These are phyloP conservation scores for Dendrolimus punctatus DNA, from an alignment of 1,140 invertebrate species.

Conservation along the genomic window DNA sequence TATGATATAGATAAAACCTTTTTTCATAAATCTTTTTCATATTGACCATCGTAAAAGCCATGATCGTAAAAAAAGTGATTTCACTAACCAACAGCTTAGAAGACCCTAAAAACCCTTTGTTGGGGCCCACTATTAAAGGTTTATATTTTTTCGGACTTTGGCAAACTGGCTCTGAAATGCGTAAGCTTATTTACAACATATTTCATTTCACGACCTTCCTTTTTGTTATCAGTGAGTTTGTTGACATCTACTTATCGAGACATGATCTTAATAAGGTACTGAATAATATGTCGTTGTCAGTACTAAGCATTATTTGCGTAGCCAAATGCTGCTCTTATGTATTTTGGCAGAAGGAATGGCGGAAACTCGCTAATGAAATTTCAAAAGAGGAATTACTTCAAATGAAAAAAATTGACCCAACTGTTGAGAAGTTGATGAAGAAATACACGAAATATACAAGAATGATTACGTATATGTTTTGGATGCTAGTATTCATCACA, in stretches of 20 bases:
- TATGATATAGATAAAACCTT: neutral
- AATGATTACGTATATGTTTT: conserved; percentile 34
- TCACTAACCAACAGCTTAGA: conserved; percentile 22
- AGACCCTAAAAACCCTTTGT: conserved; percentile 34
- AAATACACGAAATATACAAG: conserved; percentile 35
- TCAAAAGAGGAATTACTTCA: conserved; percentile 22
- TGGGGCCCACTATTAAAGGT: conserved; percentile 43
- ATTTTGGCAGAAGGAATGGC: conserved; percentile 9
- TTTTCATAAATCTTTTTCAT: conserved; percentile 4
- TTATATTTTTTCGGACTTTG: conserved; percentile 43
- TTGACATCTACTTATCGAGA: conserved; percentile 34
- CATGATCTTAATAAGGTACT: conserved; percentile 35
- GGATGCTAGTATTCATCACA: conserved; percentile 30
- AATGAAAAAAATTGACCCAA: conserved; percentile 15
- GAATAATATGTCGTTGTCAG: conserved; percentile 36
- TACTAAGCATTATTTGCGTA: conserved; percentile 25
- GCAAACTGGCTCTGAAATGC: conserved; percentile 23
- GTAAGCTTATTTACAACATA: conserved; percentile 18
- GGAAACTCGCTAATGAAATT: conserved; percentile 14
- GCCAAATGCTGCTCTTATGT: conserved; percentile 26
- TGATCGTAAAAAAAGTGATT: conserved; percentile 18
- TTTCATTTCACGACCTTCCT: conserved; percentile 26
- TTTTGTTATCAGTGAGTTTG: conserved; percentile 34
- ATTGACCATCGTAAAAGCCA: conserved; percentile 1
- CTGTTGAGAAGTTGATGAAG: conserved; percentile 17